These are phyloP conservation scores for Xestia ashworthii DNA, from an alignment of 2,888 invertebrate genomes.

Conservation along the genomic window DNA sequence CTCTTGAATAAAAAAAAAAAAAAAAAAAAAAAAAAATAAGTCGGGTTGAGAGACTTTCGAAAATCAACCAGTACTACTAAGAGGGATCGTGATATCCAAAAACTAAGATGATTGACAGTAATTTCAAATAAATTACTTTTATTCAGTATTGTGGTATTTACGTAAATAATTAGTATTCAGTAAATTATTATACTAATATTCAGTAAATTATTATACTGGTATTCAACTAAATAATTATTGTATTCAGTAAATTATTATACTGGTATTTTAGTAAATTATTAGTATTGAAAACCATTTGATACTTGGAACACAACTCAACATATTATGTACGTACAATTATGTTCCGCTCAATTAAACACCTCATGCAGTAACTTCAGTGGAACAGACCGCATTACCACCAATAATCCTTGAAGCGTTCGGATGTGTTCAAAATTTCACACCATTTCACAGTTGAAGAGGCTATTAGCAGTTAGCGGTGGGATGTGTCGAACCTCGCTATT, in stretches of 20 bases:
- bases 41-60: not conserved
- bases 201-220: not conserved
- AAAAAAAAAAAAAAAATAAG: too few species aligned
- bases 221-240: not conserved
- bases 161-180: not conserved
- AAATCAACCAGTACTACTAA: not conserved
- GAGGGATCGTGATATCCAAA: not conserved
- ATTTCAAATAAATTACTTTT: not conserved
- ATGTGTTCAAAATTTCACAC: slow-evolving; percentile 77
- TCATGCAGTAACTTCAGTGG: slow-evolving; percentile 30
- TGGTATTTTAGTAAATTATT: not conserved
- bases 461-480: slow-evolving; percentile 77
- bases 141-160: not conserved
- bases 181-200: not conserved
- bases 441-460: slow-evolving; percentile 80
- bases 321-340: not conserved
- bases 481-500: slow-evolving; percentile 79
- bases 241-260: not conserved
- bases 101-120: not conserved
- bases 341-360: slow-evolving; percentile 9
- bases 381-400: slow-evolving; percentile 50
- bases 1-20: too few species aligned
- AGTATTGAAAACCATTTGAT: not conserved
- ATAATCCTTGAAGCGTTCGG: slow-evolving; percentile 53
- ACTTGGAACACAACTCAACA: not conserved